A percentile compares a stretch with the other conserved stretches of the same genome.
Conservation (phyloP, 2,888 invertebrate genomes). For the Heterodera filipjevi region DNA sequence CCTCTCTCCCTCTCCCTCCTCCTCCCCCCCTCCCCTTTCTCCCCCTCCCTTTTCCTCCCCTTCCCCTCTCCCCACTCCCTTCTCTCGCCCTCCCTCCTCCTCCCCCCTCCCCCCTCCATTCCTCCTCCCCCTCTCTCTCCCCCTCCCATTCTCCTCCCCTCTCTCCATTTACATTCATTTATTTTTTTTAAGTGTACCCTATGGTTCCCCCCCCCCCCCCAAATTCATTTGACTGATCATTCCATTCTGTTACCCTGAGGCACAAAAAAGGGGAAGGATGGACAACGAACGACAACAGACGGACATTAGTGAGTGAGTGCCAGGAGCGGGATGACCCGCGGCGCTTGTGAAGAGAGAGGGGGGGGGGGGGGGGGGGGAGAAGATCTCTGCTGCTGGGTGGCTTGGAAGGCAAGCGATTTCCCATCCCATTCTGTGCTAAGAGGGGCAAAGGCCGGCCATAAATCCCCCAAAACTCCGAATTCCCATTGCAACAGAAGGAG, state of each 20-base stretch:
- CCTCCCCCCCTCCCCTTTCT: background rate
- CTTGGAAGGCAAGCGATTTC: background rate
- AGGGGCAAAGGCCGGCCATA: conserved; percentile 4
- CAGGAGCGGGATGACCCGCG: conserved; percentile 16
- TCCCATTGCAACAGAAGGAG: conserved; percentile 10
- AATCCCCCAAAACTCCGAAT: conserved; percentile 9
- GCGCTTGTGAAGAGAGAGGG: too few relatives aligned
- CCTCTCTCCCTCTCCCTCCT: background rate
- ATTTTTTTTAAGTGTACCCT: background rate
- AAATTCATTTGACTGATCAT: background rate
- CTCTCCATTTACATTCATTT: background rate
- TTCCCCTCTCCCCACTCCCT: too few relatives aligned
- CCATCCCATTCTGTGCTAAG: conserved; percentile 7
- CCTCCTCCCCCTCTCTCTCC: too few relatives aligned
- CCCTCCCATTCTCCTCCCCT: too few relatives aligned
- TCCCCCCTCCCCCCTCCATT: too few relatives aligned
- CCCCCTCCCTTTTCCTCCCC: too few relatives aligned
- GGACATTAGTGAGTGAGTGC: conserved; percentile 7
- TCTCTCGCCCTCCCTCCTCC: too few relatives aligned
- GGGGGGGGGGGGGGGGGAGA: background rate
- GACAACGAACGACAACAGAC: background rate
- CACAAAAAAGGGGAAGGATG: background rate
- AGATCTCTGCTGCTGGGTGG: background rate
- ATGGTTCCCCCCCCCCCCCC: background rate
- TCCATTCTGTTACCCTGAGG: background rate